phyloP scores from a whole-genome alignment of 2,888 invertebrate genomes.

The Trisateles emortualis region DNA sequence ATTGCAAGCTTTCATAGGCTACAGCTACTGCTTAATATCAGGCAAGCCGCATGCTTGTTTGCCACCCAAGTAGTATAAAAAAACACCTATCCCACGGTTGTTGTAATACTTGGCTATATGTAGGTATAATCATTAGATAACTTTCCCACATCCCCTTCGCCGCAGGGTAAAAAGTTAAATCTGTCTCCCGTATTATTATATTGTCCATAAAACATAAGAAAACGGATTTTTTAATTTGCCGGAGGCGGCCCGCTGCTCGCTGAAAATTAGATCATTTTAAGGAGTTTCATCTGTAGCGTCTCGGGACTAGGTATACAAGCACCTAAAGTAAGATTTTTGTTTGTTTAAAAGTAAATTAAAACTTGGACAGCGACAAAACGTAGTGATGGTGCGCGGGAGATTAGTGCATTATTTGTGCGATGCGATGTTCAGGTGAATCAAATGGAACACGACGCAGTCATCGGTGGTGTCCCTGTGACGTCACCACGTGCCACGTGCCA shows the following conservation, averaged over 20 bases:
- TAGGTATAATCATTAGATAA: constrained; percentile 1
- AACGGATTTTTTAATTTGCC: constrained; percentile 4
- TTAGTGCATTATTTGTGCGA: background rate
- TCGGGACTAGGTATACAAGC: background rate
- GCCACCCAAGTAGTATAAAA: no score
- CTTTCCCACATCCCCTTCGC: background rate
- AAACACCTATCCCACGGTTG: no score
- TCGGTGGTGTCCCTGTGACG: background rate
- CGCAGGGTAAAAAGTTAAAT: constrained; percentile 1
- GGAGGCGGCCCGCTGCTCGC: background rate
- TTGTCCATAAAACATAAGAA: constrained; percentile 8
- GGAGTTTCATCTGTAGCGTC: constrained; percentile 2
- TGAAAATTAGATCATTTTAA: constrained; percentile 13
- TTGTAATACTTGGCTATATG: background rate
- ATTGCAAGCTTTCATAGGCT: no score
- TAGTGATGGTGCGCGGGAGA: background rate
- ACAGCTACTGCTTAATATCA: no score
- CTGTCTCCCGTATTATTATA: constrained; percentile 6
- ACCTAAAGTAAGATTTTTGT: background rate
- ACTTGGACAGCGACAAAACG: background rate
- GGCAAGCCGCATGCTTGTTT: no score
- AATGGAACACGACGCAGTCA: background rate
- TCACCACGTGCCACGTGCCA: background rate
- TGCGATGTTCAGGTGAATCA: background rate
- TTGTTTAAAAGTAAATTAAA: constrained; percentile 2